These are phyloP conservation scores for Drosophila suzukii DNA, from an alignment of 1,140 invertebrate species.

Conservation along the genomic window DNA sequence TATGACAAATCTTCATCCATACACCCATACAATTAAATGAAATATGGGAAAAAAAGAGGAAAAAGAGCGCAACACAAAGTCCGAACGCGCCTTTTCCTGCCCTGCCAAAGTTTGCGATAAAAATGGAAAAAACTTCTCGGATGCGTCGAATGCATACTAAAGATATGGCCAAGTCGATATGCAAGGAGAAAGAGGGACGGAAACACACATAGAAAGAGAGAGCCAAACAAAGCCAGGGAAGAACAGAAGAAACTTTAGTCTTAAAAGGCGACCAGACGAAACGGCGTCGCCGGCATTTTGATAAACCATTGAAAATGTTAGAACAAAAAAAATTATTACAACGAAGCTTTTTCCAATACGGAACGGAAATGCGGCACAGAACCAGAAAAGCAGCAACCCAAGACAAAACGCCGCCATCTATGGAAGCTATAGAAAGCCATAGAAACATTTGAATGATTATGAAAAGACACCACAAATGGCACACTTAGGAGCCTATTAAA, in stretches of 20 bases:
- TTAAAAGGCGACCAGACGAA: conserved; percentile 58
- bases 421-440: conserved; percentile 2
- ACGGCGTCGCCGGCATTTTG: conserved; percentile 58
- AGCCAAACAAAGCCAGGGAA: conserved; percentile 17
- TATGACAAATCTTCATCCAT: conserved; percentile 30
- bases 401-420: conserved; percentile 16
- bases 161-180: conserved; percentile 64
- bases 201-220: not conserved
- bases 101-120: conserved; percentile 76
- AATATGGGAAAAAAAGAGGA: conserved; percentile 20
- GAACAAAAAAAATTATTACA: conserved; percentile 52
- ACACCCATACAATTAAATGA: conserved; percentile 15
- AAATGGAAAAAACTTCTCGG: conserved; percentile 57
- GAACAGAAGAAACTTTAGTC: conserved; percentile 54
- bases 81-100: conserved; percentile 77
- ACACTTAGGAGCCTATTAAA: conserved; percentile 41
- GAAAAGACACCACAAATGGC: conserved; percentile 35
- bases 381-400: conserved; percentile 44
- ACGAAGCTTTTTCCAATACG: conserved; percentile 66
- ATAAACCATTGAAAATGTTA: conserved; percentile 62
- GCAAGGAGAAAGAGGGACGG: conserved; percentile 16
- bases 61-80: conserved; percentile 53
- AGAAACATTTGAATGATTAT: conserved; percentile 27
- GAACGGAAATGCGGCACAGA: conserved; percentile 78
- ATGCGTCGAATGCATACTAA: conserved; percentile 76